Evolutionary conservation across 1,140 invertebrate species (phyloP).

Genomic region (Atopsyche davidsoni): DNA sequence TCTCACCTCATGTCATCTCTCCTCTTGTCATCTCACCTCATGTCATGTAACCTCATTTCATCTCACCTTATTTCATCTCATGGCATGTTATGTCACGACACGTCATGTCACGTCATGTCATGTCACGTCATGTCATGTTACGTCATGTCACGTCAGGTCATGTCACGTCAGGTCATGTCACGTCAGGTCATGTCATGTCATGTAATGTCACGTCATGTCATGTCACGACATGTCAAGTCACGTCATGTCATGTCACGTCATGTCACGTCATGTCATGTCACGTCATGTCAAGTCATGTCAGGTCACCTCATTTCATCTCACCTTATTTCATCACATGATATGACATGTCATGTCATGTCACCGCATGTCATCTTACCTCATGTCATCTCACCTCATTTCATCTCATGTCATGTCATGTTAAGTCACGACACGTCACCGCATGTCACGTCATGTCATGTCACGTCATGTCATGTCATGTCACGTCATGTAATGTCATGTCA

Average conservation of each 20-base stretch:
- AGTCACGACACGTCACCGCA: constrained; percentile 10
- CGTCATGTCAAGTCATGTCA: neutral
- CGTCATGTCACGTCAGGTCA: neutral
- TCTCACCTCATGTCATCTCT: constrained; percentile 15
- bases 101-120: neutral
- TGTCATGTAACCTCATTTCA: too few species aligned
- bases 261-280: neutral
- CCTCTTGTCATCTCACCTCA: too few species aligned
- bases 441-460: constrained; percentile 18
- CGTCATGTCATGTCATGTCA: constrained; percentile 9
- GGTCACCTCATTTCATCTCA: neutral
- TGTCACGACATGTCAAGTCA: neutral
- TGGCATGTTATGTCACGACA: neutral
- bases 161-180: neutral
- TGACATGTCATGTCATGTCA: neutral
- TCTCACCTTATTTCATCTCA: too few species aligned
- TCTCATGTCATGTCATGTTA: constrained; percentile 16
- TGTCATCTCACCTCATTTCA: constrained; percentile 18
- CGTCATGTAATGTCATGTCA: constrained; percentile 9
- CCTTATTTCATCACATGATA: neutral
- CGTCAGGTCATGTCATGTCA: neutral
- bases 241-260: neutral
- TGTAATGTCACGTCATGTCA: neutral
- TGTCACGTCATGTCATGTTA: neutral
- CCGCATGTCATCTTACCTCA: neutral